phyloP scores from a whole-genome alignment of 2,113 vertebrate genomes.

The Amphiprion ocellaris region DNA sequence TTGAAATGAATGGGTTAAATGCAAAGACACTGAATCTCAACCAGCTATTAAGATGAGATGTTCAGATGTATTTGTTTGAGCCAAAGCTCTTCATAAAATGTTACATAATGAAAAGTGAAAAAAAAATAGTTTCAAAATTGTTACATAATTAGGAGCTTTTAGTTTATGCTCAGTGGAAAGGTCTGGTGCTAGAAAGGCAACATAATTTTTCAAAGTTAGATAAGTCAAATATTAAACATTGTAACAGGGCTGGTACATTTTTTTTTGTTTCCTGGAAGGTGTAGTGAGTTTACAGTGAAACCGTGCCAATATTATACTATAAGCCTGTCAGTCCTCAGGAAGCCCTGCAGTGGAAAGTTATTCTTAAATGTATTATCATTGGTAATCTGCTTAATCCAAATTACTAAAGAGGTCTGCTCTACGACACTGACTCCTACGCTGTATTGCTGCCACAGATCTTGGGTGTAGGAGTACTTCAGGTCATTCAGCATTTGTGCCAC shows the following conservation, averaged over 20 bases:
- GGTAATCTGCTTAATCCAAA: conserved; percentile 82
- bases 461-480: conserved; percentile 29
- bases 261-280: conserved; percentile 21
- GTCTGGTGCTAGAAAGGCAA: neutral
- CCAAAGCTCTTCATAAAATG: neutral
- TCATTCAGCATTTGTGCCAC: conserved; percentile 13
- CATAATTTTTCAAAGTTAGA: conserved; percentile 4
- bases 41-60: conserved; percentile 5
- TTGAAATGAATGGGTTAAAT: neutral
- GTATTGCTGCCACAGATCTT: conserved; percentile 50
- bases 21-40: neutral
- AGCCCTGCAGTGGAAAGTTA: conserved; percentile 70
- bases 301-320: conserved; percentile 30
- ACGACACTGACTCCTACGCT: conserved; percentile 50
- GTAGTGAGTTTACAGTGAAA: conserved; percentile 12
- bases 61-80: neutral
- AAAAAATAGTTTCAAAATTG: neutral
- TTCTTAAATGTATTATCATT: conserved; percentile 81
- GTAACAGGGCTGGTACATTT: neutral
- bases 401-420: conserved; percentile 67
- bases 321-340: conserved; percentile 51
- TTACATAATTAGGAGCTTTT: conserved; percentile 33
- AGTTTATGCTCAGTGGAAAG: conserved; percentile 7
- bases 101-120: conserved; percentile 26
- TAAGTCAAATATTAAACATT: conserved; percentile 2